These are phyloP conservation scores for Lycodopsis pacificus DNA, from an alignment of 2,797 vertebrate species.

Conservation along the genomic window DNA sequence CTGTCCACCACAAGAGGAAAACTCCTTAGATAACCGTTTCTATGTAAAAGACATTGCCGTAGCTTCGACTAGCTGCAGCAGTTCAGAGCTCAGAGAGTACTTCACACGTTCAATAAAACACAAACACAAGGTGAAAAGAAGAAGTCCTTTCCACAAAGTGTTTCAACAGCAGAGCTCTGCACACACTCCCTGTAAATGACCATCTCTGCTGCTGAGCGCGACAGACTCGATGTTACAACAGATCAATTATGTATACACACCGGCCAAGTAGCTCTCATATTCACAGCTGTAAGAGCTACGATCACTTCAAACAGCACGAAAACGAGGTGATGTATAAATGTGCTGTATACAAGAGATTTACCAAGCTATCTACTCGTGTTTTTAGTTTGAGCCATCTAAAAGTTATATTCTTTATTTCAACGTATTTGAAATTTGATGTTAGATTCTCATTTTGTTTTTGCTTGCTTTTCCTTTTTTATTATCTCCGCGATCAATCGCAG, in stretches of 20 bases:
- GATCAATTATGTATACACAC: constrained; percentile 39
- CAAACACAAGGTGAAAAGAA: not conserved
- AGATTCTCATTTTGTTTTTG: not conserved
- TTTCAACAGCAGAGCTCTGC: constrained; percentile 4
- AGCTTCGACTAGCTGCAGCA: constrained; percentile 6
- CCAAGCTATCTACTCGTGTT: not conserved
- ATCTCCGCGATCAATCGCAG: too few relatives aligned
- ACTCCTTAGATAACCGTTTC: not conserved
- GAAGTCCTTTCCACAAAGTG: not conserved
- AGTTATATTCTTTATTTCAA: not conserved
- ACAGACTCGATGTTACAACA: constrained; percentile 14
- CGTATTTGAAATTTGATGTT: too few relatives aligned
- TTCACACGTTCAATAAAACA: not conserved
- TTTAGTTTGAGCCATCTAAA: not conserved
- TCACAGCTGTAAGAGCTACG: constrained; percentile 5
- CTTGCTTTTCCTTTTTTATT: not conserved
- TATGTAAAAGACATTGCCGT: not conserved
- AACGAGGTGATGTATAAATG: not conserved
- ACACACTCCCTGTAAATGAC: constrained; percentile 8
- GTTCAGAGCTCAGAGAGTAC: not conserved
- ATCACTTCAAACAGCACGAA: constrained; percentile 4
- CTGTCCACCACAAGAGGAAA: not conserved
- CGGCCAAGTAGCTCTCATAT: constrained; percentile 11
- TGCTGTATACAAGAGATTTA: not conserved
- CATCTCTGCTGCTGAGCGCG: not conserved